These are phyloP conservation scores for Botrylloides violaceus DNA, from an alignment of 23 tunicate genomes.

Conservation along the genomic window DNA sequence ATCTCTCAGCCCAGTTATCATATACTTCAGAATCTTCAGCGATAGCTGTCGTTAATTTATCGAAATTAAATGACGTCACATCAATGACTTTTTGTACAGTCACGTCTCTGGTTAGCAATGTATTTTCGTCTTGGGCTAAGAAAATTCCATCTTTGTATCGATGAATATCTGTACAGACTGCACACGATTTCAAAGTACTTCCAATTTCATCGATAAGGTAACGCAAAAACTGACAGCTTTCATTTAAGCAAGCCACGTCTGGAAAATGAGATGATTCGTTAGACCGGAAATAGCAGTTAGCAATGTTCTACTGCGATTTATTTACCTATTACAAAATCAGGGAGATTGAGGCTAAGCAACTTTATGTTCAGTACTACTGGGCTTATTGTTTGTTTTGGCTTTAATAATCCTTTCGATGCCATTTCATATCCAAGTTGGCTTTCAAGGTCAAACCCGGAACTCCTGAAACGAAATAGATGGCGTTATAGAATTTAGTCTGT, in stretches of 20 bases:
- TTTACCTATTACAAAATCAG: constrained; percentile 62
- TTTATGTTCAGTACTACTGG: constrained; percentile 44
- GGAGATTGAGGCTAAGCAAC: constrained; percentile 32
- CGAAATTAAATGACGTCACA: background rate
- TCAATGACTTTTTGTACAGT: background rate
- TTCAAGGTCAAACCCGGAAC: constrained; percentile 38
- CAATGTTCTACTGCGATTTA: no score
- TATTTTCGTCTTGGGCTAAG: constrained; percentile 20
- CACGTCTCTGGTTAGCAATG: constrained; percentile 12
- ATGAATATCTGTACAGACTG: constrained; percentile 62
- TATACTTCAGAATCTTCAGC: no score
- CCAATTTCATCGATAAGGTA: constrained; percentile 61
- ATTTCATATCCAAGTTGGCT: constrained; percentile 55
- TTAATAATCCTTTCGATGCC: constrained; percentile 46
- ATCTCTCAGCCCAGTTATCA: no score
- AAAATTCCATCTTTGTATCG: constrained; percentile 34
- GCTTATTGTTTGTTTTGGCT: constrained; percentile 28
- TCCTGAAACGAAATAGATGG: constrained; percentile 21
- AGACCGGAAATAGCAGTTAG: no score
- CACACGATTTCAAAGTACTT: constrained; percentile 31
- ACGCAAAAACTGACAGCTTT: constrained; percentile 44
- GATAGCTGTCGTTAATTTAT: no score
- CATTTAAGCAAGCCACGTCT: constrained; percentile 53
- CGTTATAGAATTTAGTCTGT: no score
- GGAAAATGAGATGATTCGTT: background rate